A percentile compares a stretch with the other conserved stretches of the same genome.
Evolutionary conservation across 2,888 invertebrate species (phyloP).

Genomic region (Thecophora atra): DNA sequence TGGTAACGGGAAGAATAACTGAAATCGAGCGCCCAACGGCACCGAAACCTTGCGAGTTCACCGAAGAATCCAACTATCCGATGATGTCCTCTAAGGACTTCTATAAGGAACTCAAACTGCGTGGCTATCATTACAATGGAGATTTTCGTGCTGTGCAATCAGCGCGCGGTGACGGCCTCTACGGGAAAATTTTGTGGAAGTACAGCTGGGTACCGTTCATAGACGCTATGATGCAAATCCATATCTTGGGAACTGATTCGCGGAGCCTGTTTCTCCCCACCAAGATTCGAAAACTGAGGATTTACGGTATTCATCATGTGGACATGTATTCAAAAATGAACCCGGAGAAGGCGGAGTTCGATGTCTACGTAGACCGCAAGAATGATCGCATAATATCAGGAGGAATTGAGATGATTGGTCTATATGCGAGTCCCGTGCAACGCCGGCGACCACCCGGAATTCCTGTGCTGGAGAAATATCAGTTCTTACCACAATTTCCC

Average conservation of each 20-base stretch:
- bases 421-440: conserved; percentile 80
- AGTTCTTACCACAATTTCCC: conserved; percentile 74
- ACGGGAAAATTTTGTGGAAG: conserved; percentile 71
- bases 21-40: conserved; percentile 53
- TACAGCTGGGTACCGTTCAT: conserved; percentile 89
- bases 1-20: conserved; percentile 77
- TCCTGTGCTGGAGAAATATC: conserved; percentile 81
- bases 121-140: conserved; percentile 74
- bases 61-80: conserved; percentile 50
- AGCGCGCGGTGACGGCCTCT: conserved; percentile 61
- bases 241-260: conserved; percentile 75
- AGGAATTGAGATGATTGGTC: conserved; percentile 80
- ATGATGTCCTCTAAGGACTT: conserved; percentile 72
- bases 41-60: conserved; percentile 47
- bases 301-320: conserved; percentile 74
- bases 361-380: conserved; percentile 58
- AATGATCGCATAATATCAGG: conserved; percentile 70
- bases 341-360: conserved; percentile 55
- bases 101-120: conserved; percentile 75
- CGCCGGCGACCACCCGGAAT: conserved; percentile 74
- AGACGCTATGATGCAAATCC: conserved; percentile 88
- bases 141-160: conserved; percentile 56
- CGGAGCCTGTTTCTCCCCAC: conserved; percentile 80
- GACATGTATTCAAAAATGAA: conserved; percentile 66
- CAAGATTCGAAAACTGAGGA: conserved; percentile 75